phyloP scores from a whole-genome alignment of 2,113 vertebrate species.

The Chaetorhynchus papuensis region DNA sequence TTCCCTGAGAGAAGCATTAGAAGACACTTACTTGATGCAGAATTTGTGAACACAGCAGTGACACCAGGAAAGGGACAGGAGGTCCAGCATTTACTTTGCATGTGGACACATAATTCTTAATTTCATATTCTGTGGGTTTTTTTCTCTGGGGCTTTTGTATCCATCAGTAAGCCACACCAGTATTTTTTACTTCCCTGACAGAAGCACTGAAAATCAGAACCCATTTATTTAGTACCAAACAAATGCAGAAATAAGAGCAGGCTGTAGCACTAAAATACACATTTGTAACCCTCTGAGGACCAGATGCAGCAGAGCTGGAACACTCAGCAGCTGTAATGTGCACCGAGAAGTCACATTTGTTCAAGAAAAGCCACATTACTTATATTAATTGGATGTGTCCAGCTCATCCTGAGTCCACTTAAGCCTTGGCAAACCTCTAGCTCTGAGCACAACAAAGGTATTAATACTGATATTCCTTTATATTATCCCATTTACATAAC shows the following conservation, averaged over 20 bases:
- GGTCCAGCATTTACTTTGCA: background rate
- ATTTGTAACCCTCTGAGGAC: slow-evolving; percentile 1
- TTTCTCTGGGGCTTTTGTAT: background rate
- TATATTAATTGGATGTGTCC: slow-evolving; percentile 38
- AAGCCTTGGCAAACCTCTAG: slow-evolving; percentile 38
- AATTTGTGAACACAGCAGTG: background rate
- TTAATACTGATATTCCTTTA: slow-evolving; percentile 32
- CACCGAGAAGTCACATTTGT: slow-evolving; percentile 10
- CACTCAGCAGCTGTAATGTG: slow-evolving; percentile 1
- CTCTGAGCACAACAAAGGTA: slow-evolving; percentile 17
- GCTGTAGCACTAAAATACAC: background rate
- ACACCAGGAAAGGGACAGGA: background rate
- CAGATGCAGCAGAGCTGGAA: background rate
- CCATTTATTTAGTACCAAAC: background rate
- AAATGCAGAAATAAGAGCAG: background rate
- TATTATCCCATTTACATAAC: slow-evolving; percentile 23
- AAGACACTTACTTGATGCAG: background rate
- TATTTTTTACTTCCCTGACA: slow-evolving; percentile 1
- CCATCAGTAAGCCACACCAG: background rate
- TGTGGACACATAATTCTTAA: background rate
- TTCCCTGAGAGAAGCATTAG: background rate
- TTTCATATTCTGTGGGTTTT: background rate
- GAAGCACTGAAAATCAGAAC: slow-evolving; percentile 26
- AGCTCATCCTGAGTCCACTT: slow-evolving; percentile 44
- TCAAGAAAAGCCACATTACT: slow-evolving; percentile 46